Conservation (phyloP, 2,888 invertebrate species). For the Adelphocoris suturalis region DNA sequence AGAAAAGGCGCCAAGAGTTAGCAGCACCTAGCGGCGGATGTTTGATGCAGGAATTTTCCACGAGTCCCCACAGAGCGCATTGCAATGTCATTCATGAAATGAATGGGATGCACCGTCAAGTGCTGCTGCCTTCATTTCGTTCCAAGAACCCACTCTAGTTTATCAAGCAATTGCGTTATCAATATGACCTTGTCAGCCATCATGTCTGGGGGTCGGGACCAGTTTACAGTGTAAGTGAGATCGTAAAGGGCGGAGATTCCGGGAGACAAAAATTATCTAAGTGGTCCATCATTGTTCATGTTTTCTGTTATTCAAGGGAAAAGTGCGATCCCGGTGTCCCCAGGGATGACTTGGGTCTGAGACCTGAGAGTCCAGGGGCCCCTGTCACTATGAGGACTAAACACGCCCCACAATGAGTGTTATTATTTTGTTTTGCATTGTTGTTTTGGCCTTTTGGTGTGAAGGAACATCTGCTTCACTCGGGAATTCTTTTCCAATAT, state of each 20-base stretch:
- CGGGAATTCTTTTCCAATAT: slow-evolving; percentile 81
- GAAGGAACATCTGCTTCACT: slow-evolving; percentile 77
- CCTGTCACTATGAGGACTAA: slow-evolving; percentile 41
- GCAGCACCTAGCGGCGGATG: not conserved
- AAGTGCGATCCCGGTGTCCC: not conserved
- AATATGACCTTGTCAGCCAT: slow-evolving; percentile 38
- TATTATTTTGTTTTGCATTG: slow-evolving; percentile 45
- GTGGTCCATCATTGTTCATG: not conserved
- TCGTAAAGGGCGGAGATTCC: not conserved
- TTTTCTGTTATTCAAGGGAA: not conserved
- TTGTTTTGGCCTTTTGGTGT: slow-evolving; percentile 46
- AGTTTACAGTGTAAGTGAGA: not conserved
- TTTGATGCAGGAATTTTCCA: not conserved
- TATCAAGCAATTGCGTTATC: not conserved
- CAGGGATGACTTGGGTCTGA: not conserved
- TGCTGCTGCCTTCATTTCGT: not conserved
- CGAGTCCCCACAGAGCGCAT: not conserved
- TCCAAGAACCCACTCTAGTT: not conserved
- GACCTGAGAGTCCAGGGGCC: slow-evolving; percentile 10
- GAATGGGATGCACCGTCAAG: not conserved
- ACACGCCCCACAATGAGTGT: slow-evolving; percentile 52
- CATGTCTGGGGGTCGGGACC: slow-evolving; percentile 13
- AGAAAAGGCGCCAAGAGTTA: not conserved
- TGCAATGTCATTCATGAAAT: not conserved
- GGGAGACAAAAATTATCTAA: not conserved